Percentiles rank a stretch among this genome's conserved stretches.
phyloP scores from a whole-genome alignment of 2,888 invertebrate genomes.

The Eulithis prunata region DNA sequence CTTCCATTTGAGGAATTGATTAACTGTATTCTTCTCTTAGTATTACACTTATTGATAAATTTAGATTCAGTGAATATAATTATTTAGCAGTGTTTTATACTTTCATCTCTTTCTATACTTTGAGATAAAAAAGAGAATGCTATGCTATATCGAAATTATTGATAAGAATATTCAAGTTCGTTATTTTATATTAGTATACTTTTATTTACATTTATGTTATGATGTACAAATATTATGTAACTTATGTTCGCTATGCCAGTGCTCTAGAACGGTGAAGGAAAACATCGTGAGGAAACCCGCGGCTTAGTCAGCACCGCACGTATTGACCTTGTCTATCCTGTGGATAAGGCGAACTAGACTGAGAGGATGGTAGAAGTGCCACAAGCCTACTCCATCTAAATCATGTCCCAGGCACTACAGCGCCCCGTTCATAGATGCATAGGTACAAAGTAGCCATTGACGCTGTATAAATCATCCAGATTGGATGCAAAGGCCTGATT shows the following conservation, averaged over 20 bases:
- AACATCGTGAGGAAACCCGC: too few relatives aligned
- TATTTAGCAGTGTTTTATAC: not conserved
- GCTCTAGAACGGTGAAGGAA: too few relatives aligned
- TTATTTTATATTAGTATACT: constrained; percentile 23
- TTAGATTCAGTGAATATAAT: not conserved
- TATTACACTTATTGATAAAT: not conserved
- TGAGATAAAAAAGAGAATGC: not conserved
- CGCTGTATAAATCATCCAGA: too few relatives aligned
- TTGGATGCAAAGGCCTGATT: too few relatives aligned
- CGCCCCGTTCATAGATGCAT: too few relatives aligned
- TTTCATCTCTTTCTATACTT: not conserved
- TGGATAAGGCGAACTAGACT: too few relatives aligned
- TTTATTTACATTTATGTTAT: constrained; percentile 27
- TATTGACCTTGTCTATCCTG: too few relatives aligned
- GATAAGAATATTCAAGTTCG: not conserved
- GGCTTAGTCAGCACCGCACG: too few relatives aligned
- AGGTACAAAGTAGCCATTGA: too few relatives aligned
- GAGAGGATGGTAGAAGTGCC: too few relatives aligned
- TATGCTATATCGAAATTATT: not conserved
- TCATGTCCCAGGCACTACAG: too few relatives aligned
- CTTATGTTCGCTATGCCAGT: constrained; percentile 36
- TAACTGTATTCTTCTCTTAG: not conserved
- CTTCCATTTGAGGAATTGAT: not conserved
- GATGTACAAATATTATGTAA: constrained; percentile 48
- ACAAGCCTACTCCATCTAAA: too few relatives aligned